A percentile compares a stretch with the other conserved stretches of the same genome.
Conservation (phyloP, 2,797 vertebrate species). For the Ctenochaetus hawaiiensis region DNA sequence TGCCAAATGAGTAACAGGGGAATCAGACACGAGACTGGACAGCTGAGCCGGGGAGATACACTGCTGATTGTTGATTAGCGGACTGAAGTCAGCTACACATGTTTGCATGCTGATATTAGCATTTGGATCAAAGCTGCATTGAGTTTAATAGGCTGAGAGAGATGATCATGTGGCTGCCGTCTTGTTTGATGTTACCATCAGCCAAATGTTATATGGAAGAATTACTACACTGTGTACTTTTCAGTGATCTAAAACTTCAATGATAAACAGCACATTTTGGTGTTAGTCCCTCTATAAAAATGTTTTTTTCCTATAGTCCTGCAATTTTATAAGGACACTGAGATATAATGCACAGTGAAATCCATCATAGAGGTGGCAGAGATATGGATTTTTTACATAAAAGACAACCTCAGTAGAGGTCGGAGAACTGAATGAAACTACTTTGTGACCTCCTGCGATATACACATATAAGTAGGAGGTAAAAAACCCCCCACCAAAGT, state of each 20-base stretch:
- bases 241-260: neutral
- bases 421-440: conserved; percentile 31
- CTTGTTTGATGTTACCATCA: neutral
- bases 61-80: no score
- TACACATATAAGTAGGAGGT: conserved; percentile 5
- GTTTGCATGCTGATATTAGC: neutral
- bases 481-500: neutral
- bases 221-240: neutral
- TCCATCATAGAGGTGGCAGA: neutral
- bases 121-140: neutral
- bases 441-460: conserved; percentile 12
- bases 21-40: no score
- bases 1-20: no score
- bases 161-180: neutral
- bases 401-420: neutral
- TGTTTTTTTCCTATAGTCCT: neutral
- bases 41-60: no score
- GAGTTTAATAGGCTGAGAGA: no score
- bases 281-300: neutral
- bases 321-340: neutral
- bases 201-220: neutral
- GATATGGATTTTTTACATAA: conserved; percentile 16
- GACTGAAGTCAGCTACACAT: neutral
- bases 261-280: neutral
- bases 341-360: conserved; percentile 3